phyloP scores from a whole-genome alignment of 2,113 vertebrate genomes.

The Neotoma lepida region DNA sequence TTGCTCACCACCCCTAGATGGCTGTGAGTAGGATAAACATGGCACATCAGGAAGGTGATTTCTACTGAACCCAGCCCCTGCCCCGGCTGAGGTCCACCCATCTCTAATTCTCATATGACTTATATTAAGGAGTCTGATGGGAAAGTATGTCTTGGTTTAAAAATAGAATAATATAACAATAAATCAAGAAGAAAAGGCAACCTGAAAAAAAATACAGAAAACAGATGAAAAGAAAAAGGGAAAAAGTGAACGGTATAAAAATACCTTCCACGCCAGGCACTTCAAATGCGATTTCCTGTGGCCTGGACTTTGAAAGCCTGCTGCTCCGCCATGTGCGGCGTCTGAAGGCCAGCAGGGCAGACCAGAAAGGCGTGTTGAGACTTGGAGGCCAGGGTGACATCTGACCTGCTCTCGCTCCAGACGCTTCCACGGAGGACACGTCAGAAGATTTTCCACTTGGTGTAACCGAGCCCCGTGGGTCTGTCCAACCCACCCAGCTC shows the following conservation, averaged over 20 bases:
- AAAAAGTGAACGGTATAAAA: conserved; percentile 83
- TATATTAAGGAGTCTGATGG: conserved; percentile 82
- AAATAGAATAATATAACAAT: conserved; percentile 87
- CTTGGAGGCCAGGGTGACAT: conserved; percentile 77
- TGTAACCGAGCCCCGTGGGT: conserved; percentile 45
- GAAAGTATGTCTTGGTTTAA: conserved; percentile 85
- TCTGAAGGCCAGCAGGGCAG: conserved; percentile 74
- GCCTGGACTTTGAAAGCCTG: conserved; percentile 70
- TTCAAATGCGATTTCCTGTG: conserved; percentile 84
- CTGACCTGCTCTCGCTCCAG: conserved; percentile 70
- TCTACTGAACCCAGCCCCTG: conserved; percentile 70
- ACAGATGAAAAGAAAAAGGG: conserved; percentile 84
- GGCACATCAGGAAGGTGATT: conserved; percentile 65
- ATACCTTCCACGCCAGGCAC: conserved; percentile 83
- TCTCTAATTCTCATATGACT: conserved; percentile 82
- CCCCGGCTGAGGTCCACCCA: conserved; percentile 79
- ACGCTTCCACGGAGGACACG: conserved; percentile 32
- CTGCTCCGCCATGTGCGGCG: conserved; percentile 65
- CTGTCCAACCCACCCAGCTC: conserved; percentile 68
- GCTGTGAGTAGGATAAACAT: conserved; percentile 71
- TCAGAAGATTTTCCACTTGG: conserved; percentile 82
- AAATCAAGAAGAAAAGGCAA: conserved; percentile 84
- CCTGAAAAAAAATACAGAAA: conserved; percentile 82
- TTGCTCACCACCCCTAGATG: conserved; percentile 47
- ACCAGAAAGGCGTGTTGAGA: conserved; percentile 79